Conservation (phyloP, 2,888 invertebrate species). For the Eupithecia abbreviata region DNA sequence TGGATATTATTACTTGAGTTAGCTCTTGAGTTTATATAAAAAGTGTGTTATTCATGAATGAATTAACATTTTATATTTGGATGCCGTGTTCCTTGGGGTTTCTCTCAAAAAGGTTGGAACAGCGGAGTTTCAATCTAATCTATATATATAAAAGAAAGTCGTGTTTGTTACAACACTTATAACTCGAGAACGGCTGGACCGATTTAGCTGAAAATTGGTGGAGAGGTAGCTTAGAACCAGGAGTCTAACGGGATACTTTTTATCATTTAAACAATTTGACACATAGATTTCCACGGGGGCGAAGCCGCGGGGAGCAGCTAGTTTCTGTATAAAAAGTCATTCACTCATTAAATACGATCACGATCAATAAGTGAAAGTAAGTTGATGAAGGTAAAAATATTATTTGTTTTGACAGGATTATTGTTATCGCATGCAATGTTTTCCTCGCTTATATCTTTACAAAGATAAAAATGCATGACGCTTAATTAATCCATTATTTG, state of each 20-base stretch:
- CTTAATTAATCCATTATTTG: not conserved
- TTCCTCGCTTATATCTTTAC: not conserved
- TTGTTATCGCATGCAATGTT: not conserved
- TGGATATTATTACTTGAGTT: not conserved
- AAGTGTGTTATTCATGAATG: not conserved
- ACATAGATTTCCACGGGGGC: too few species aligned
- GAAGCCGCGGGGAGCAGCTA: too few species aligned
- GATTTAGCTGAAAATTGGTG: too few species aligned
- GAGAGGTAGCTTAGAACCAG: too few species aligned
- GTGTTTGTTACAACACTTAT: too few species aligned
- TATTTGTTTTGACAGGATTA: not conserved
- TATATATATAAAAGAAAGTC: too few species aligned
- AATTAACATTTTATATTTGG: not conserved
- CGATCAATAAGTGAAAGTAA: conserved; percentile 1
- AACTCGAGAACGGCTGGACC: too few species aligned
- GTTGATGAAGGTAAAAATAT: not conserved
- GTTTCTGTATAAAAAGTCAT: not conserved
- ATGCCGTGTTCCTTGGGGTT: not conserved
- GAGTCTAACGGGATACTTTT: too few species aligned
- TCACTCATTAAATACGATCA: not conserved
- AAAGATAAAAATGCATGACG: conserved; percentile 17
- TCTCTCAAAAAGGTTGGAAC: not conserved
- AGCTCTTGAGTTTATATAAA: not conserved
- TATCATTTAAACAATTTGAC: too few species aligned
- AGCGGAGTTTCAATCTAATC: not conserved